Conservation (phyloP, 2,888 invertebrate genomes). For the Sympetrum striolatum region DNA sequence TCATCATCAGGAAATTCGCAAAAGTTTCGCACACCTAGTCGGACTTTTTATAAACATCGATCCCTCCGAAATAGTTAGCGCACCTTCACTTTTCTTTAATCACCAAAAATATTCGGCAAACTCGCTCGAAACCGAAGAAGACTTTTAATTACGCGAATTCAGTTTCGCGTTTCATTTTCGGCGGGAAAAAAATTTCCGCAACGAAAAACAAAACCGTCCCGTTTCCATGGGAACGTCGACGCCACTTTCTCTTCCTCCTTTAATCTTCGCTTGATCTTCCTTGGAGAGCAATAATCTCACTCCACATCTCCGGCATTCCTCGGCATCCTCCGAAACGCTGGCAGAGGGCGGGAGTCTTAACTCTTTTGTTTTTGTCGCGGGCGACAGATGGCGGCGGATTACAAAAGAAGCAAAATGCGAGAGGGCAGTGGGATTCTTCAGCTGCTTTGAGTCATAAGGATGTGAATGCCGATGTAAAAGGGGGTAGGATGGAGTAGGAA, state of each 20-base stretch:
- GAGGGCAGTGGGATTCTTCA: neutral
- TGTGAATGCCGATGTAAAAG: neutral
- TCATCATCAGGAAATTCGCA: too few relatives aligned
- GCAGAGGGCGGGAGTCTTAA: neutral
- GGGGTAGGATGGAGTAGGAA: neutral
- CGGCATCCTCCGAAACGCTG: neutral
- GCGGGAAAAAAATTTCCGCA: neutral
- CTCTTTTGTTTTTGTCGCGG: neutral
- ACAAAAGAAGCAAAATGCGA: neutral
- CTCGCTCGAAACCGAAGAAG: too few relatives aligned
- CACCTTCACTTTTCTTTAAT: too few relatives aligned
- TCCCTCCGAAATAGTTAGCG: too few relatives aligned
- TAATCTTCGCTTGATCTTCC: neutral
- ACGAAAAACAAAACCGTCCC: neutral
- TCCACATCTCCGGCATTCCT: neutral
- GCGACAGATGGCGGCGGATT: neutral
- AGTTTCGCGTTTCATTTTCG: neutral
- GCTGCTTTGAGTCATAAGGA: neutral
- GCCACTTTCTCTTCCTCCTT: neutral
- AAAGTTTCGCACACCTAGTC: too few relatives aligned
- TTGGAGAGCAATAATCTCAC: neutral
- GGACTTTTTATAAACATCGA: too few relatives aligned
- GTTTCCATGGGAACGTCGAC: neutral
- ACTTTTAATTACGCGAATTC: neutral
- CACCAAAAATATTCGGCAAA: too few relatives aligned